Conservation (phyloP, 2,797 vertebrate genomes). For the Avahi laniger region DNA sequence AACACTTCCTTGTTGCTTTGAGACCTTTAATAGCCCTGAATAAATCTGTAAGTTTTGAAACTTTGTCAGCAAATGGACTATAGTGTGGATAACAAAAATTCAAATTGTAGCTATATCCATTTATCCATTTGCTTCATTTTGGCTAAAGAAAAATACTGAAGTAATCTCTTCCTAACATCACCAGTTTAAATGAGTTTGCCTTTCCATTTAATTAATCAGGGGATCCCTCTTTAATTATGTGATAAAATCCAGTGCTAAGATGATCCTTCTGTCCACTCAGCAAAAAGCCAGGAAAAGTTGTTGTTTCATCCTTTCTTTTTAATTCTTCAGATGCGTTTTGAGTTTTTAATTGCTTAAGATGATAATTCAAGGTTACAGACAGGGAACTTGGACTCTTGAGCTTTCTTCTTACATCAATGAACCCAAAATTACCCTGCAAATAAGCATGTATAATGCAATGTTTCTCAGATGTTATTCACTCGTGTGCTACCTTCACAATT, state of each 20-base stretch:
- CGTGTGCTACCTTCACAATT: background rate
- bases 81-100: background rate
- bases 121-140: constrained; percentile 53
- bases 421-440: background rate
- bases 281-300: constrained; percentile 41
- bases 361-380: background rate
- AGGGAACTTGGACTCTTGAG: background rate
- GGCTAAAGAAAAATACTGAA: constrained; percentile 53
- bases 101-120: background rate
- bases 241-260: constrained; percentile 56
- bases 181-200: background rate
- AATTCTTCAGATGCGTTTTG: constrained; percentile 43
- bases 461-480: background rate
- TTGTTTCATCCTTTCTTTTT: constrained; percentile 29
- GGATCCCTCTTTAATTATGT: constrained; percentile 68
- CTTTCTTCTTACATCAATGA: background rate
- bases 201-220: constrained; percentile 62
- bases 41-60: constrained; percentile 46
- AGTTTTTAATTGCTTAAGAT: constrained; percentile 35
- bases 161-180: constrained; percentile 47
- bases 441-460: background rate
- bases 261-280: constrained; percentile 67
- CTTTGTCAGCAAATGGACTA: constrained; percentile 34
- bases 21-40: constrained; percentile 58
- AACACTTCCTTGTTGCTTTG: constrained; percentile 44